A percentile compares a stretch with the other conserved stretches of the same genome.
phyloP scores from a whole-genome alignment of 2,888 invertebrate species.

The Pollenia angustigena region DNA sequence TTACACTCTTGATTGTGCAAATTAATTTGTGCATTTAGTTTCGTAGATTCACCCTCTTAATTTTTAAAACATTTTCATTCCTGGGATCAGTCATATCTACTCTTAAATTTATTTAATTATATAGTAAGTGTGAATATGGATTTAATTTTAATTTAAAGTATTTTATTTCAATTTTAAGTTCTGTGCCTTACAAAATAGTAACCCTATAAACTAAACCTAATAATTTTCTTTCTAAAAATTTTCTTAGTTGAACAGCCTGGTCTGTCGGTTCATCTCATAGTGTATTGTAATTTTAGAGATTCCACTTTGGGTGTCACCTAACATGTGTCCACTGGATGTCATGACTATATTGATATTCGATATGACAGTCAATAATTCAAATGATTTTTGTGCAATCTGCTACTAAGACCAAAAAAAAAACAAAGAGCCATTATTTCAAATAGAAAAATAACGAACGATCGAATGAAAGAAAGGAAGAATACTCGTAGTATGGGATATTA shows the following conservation, averaged over 20 bases:
- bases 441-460: slow-evolving; percentile 5
- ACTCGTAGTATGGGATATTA: slow-evolving; percentile 38
- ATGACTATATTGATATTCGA: slow-evolving; percentile 47
- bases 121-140: no score
- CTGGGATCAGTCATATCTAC: no score
- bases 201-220: background rate
- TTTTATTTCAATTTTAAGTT: no score
- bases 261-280: background rate
- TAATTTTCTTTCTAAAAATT: no score
- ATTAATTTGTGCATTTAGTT: slow-evolving; percentile 66
- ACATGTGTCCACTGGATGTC: slow-evolving; percentile 32
- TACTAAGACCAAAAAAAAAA: slow-evolving; percentile 19
- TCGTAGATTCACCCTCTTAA: slow-evolving; percentile 2
- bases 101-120: no score
- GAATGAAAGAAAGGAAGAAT: background rate
- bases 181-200: no score
- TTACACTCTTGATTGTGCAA: slow-evolving; percentile 45
- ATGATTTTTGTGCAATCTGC: slow-evolving; percentile 43
- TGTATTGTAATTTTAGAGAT: background rate
- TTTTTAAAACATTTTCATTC: background rate
- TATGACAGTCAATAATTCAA: slow-evolving; percentile 60
- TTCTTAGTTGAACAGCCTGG: no score
- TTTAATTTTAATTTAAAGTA: no score
- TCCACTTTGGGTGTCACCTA: slow-evolving; percentile 27
- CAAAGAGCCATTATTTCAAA: slow-evolving; percentile 47